phyloP scores from a whole-genome alignment of 2,888 invertebrate species.

The Magallana nippona region DNA sequence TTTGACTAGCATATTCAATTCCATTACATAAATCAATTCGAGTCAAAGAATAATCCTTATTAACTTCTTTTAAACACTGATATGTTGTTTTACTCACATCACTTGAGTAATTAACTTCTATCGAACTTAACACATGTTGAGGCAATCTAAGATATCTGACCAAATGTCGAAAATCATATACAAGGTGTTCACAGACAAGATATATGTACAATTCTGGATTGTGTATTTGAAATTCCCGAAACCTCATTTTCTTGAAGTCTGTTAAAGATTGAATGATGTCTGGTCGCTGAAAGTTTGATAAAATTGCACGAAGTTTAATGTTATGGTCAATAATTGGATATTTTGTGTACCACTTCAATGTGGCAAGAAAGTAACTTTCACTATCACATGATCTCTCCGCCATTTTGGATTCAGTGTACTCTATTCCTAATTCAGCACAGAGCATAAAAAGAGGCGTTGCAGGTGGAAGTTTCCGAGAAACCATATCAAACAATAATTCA shows the following conservation, averaged over 20 bases:
- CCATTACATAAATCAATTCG: neutral
- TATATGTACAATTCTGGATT: neutral
- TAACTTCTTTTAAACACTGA: neutral
- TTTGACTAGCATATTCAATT: neutral
- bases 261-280: neutral
- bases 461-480: neutral
- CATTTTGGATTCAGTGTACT: neutral
- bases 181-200: neutral
- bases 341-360: neutral
- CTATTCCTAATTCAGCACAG: neutral
- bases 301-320: neutral
- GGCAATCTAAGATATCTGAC: neutral
- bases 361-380: neutral
- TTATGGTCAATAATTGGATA: neutral
- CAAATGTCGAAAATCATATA: neutral
- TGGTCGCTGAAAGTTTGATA: neutral
- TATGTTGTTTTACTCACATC: neutral
- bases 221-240: neutral
- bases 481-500: slow-evolving; percentile 1
- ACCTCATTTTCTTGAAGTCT: neutral
- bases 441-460: neutral
- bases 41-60: neutral
- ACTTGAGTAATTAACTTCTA: neutral
- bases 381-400: neutral
- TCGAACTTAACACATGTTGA: neutral